phyloP scores from a whole-genome alignment of 2,113 vertebrate species.

The Otocyon megalotis region DNA sequence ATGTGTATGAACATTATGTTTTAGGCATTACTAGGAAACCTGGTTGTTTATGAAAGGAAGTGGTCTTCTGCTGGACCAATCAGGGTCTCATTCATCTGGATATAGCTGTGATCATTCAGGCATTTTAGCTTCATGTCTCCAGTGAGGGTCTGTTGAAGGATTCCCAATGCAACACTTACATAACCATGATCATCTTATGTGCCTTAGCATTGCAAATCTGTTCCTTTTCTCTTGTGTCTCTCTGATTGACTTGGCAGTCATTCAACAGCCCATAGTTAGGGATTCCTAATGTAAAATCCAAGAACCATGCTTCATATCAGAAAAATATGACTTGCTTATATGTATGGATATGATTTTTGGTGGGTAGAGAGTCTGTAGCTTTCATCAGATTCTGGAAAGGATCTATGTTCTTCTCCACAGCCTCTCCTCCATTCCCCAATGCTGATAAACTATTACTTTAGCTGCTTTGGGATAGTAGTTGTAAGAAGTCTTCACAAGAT shows the following conservation, averaged over 20 bases:
- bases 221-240: background rate
- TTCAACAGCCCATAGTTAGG: background rate
- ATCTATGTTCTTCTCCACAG: background rate
- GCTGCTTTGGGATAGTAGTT: conserved; percentile 12
- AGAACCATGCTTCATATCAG: background rate
- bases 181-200: background rate
- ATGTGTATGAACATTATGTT: background rate
- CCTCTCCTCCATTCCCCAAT: background rate
- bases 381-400: conserved; percentile 23
- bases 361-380: background rate
- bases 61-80: conserved; percentile 4
- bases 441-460: background rate
- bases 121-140: background rate
- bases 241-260: background rate
- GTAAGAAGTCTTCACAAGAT: background rate
- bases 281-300: background rate
- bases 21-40: background rate
- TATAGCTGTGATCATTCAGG: background rate
- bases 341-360: background rate
- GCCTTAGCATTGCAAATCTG: background rate
- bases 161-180: background rate
- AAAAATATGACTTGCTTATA: background rate
- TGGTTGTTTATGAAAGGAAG: conserved; percentile 54
- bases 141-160: background rate
- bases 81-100: background rate